Evolutionary conservation across 2,888 invertebrate genomes (phyloP), one percentile per base, ranked within the genome.

Genomic region (Empis livida): DNA sequence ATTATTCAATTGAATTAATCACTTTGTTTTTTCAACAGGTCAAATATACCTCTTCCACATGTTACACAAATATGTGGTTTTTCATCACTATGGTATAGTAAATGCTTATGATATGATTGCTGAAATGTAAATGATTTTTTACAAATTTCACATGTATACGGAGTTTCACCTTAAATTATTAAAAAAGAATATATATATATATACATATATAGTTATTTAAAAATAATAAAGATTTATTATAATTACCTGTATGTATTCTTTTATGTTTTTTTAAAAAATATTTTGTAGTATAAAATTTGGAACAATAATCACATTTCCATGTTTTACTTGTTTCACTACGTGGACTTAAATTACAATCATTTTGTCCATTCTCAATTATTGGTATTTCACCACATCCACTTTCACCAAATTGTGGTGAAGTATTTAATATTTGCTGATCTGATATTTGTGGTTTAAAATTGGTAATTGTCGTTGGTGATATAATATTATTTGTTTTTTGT

Each of bases 251-350:
- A 67, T 90, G 90, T 50, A 90, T 73, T 55, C 89, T 76, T 68
- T 87, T 87, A 64, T 90, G 90, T 67, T 90, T 90, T 69, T 88
- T 89, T 54, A 90, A 70, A 62, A 90, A 90, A 71, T 90, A 89
- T 67, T 90, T 90, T 2, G 89, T 90, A 0, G 89, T 89, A 62
- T 90, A 90, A 67, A 80, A 76, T 72, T 90, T 90, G 47, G 76
- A 75, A 65, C 90, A 90, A 41, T 85, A 80, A 59, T 88, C 86
- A 61, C 90, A 90, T 61, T 84, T 83, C 88, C 88, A 90, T 61
- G 84, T 82, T 65, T 89, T 89, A 45, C 78, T 79, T 53, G 83
- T 82, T 45, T 54, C 56, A 40, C 57, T 53, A 10, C 44, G 49
- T 72, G 72, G 2, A 66, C 23, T 20, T 27, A 27, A 27, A 27